Percentiles rank a stretch among this genome's conserved stretches.
Conservation (phyloP, 35 echinoderm and acorn worm genomes). For the Heliocidaris erythrogramma region DNA sequence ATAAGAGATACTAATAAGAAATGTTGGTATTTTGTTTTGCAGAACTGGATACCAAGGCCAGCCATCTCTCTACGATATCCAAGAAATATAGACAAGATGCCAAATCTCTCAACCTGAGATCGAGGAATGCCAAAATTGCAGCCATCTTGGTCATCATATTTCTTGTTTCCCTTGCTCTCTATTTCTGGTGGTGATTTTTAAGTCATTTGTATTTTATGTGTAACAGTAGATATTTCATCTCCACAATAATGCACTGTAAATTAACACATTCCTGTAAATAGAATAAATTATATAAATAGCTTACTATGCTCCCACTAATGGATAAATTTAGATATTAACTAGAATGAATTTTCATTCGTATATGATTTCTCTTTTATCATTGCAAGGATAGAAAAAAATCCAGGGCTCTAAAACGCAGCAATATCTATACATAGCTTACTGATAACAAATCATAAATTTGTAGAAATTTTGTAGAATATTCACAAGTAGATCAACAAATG, state of each 20-base stretch:
- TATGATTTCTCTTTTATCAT: no score
- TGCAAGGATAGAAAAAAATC: no score
- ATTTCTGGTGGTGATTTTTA: slow-evolving; percentile 55
- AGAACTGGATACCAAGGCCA: slow-evolving; percentile 90
- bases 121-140: slow-evolving; percentile 96
- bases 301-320: no score
- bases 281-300: neutral
- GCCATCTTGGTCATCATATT: slow-evolving; percentile 89
- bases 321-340: no score
- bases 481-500: no score
- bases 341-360: no score
- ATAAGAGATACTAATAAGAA: neutral
- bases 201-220: neutral
- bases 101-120: slow-evolving; percentile 90
- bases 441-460: no score
- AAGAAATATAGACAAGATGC: slow-evolving; percentile 97
- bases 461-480: no score
- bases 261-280: slow-evolving; percentile 11
- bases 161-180: slow-evolving; percentile 73
- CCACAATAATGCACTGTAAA: neutral
- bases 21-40: neutral
- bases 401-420: no score
- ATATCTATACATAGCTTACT: no score
- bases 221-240: neutral
- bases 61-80: slow-evolving; percentile 81